Base-by-base conservation (phyloP, 2,113 vertebrate species). In the Pardalotus punctatus region DNA sequence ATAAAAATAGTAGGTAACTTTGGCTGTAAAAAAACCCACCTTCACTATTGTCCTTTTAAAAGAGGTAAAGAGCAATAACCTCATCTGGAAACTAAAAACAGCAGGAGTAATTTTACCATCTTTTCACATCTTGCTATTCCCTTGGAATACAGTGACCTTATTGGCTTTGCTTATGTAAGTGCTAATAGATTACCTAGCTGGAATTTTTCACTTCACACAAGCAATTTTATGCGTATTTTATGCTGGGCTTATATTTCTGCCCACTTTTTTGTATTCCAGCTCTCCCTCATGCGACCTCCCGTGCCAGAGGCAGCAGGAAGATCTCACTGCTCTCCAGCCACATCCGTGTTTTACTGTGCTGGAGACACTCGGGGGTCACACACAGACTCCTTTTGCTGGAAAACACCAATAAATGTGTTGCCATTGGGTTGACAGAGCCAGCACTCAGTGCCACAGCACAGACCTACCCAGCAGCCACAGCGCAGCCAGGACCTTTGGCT, bases 81-180 rank as follows among this genome's bases (percentile, higher is more conserved):
- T 94, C 61, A 62, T 54, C 86, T 83, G 42, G 31, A 64, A 94
- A 86, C 43, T 73, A 84, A 92, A 88, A 90, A 78, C 86, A 96
- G 69, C 43, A 19, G 2, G 10, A 86, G 12, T 54, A 40, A 87
- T 86, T 96, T 87, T 64, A 69, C 42, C 45, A 56, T 92, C 88
- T 70, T 96, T 91, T 54, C 94, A 98, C 94, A 93, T 97, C 93
- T 74, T 97, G 40, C 51, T 96, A 3, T 96, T 98, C 9, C 60
- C 97, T 48, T 69, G 97, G 27, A 97, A 93, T 33, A 17, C 5
- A 7, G 12, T 97, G 89, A 97, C 96, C 24, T 93, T 83, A 35
- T 27, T 83, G 86, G 56, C 82, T 86, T 86, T 69, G 85, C 66
- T 96, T 96, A 93, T 33, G 1, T 88, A 96, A 96, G 51, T 2